phyloP scores from a whole-genome alignment of 92 coral and sea anemone species.

The Umimayanthus chanpuru region DNA sequence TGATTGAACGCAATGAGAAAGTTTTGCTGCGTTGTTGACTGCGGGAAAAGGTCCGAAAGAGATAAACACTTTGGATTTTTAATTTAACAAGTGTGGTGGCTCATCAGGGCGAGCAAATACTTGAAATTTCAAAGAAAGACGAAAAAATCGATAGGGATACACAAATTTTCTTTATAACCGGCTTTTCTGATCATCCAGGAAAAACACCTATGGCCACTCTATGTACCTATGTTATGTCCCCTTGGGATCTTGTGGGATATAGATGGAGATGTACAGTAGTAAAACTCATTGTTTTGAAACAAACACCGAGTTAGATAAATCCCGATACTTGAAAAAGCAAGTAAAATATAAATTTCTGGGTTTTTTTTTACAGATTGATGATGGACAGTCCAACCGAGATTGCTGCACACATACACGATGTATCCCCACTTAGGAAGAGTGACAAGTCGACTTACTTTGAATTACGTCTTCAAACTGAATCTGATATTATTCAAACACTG shows the following conservation, averaged over 20 bases:
- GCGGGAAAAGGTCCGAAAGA: too few species aligned
- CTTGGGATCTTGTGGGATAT: neutral
- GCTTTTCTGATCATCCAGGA: conserved; percentile 1
- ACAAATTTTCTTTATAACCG: neutral
- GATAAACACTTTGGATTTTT: too few species aligned
- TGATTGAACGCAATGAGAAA: too few species aligned
- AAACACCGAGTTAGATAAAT: too few species aligned
- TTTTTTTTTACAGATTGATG: neutral
- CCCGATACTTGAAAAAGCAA: neutral
- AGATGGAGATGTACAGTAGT: too few species aligned
- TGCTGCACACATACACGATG: neutral
- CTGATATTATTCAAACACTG: neutral
- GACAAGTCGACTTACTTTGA: neutral
- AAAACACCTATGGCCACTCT: conserved; percentile 7
- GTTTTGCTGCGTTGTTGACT: too few species aligned
- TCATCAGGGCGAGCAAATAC: too few species aligned
- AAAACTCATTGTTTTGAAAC: too few species aligned
- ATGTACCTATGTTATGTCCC: neutral
- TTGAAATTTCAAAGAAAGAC: too few species aligned
- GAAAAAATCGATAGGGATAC: neutral
- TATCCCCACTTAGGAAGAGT: neutral
- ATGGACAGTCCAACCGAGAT: neutral
- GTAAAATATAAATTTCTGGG: neutral
- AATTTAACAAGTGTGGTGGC: too few species aligned
- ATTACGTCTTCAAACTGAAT: neutral